phyloP scores from a whole-genome alignment of 2,113 vertebrate genomes.

The Anhinga rufa region DNA sequence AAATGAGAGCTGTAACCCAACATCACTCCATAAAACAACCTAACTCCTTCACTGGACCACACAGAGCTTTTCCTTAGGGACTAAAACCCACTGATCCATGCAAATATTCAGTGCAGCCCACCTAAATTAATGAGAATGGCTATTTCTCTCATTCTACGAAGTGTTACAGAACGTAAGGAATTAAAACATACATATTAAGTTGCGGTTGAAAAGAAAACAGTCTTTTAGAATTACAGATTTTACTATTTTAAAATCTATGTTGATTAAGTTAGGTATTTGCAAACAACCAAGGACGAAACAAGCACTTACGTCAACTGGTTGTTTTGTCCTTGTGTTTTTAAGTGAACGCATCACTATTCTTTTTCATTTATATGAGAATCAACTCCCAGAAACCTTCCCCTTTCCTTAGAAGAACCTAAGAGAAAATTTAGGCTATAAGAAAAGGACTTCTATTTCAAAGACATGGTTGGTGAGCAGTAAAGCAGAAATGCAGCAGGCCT shows the following conservation, averaged over 20 bases:
- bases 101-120: background rate
- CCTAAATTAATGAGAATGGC: slow-evolving; percentile 23
- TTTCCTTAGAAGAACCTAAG: background rate
- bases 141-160: background rate
- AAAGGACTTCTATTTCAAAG: slow-evolving; percentile 23
- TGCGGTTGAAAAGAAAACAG: background rate
- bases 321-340: background rate
- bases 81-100: slow-evolving; percentile 36
- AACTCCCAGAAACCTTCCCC: background rate
- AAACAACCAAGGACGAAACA: background rate
- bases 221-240: background rate
- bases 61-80: slow-evolving; percentile 47
- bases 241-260: background rate
- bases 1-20: slow-evolving; percentile 59
- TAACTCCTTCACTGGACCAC: slow-evolving; percentile 62
- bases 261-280: background rate
- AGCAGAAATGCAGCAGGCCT: slow-evolving; percentile 33
- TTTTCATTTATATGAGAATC: background rate
- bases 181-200: background rate
- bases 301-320: background rate
- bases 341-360: background rate
- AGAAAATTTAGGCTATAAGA: background rate
- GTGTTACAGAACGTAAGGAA: background rate
- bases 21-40: slow-evolving; percentile 60
- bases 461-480: slow-evolving; percentile 15